Base-by-base conservation (phyloP, 2,888 invertebrate species). In the Megalurothrips usitatus region DNA sequence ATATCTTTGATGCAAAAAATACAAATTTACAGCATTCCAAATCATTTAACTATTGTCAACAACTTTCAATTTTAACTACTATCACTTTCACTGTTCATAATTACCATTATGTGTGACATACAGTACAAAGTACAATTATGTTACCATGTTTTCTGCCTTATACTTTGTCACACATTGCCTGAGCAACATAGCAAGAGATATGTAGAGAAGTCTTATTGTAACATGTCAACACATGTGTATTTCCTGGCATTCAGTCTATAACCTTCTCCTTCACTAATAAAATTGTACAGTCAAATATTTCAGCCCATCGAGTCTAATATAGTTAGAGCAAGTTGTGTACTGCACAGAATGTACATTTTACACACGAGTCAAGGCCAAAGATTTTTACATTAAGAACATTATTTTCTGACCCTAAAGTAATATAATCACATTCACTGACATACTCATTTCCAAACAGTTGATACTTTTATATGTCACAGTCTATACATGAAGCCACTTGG, bases 241-340 rank as follows among this genome's bases (percentile, higher is more conserved):
- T 26, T 23, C 68, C 12, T n/a, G 26, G 6, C 9, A 75, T 75
- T 75, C 68, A 75, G 68, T 75, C 68, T 75, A 75, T 75, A 75
- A 75, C 11, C 68, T 75, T 75, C 68, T 75, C 68, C 68, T 75
- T 75, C 26, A 12, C 68, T 75, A 75, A 75, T 75, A 75, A 26
- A 26, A 75, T 26, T 75, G 68, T 75, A 75, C 68, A 75, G 9
- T 75, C 8, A 75, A 75, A 12, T 75, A 26, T 43, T 43, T 2
- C 23, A 75, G 68, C 68, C 68, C 68, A 75, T 75, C 68, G 26
- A 75, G 68, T 75, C 68, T 12, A 75, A 23, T 75, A 75, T 12
- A 75, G 26, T 75, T 75, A 26, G 26, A 75, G 23, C 26, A 75
- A 26, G 26, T 75, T 75, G 58, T 58, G 58, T 19, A 23, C 9